Conservation (phyloP, 2,113 vertebrate species). For the Talpa occidentalis region DNA sequence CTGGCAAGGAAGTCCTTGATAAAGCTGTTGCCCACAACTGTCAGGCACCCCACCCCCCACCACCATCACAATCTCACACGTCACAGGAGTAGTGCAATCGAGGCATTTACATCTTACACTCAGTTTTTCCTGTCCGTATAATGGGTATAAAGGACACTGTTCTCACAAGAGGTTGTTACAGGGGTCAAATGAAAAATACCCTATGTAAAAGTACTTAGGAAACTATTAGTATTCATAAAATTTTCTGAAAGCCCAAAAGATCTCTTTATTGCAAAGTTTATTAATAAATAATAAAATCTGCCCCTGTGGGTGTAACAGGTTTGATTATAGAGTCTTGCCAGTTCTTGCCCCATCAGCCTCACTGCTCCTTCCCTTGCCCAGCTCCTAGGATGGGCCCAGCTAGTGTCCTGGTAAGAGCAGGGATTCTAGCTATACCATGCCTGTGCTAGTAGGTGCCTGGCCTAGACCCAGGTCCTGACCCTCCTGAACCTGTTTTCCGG, state of each 20-base stretch:
- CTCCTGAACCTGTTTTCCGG: background rate
- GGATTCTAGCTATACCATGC: background rate
- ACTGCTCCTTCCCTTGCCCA: background rate
- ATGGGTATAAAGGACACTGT: background rate
- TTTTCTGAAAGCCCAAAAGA: background rate
- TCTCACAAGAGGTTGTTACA: background rate
- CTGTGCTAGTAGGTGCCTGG: too few relatives aligned
- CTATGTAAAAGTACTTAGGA: background rate
- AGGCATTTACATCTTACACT: background rate
- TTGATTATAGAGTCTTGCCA: constrained; percentile 25
- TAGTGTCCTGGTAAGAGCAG: background rate
- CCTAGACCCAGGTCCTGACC: background rate
- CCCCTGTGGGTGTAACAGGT: background rate
- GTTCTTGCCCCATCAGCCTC: background rate
- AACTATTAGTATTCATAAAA: constrained; percentile 12
- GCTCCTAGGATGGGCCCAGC: background rate
- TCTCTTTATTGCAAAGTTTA: background rate
- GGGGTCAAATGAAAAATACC: background rate
- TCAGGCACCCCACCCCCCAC: background rate
- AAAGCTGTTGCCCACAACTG: background rate
- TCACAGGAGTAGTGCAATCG: background rate
- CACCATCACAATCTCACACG: background rate
- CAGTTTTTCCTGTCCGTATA: background rate
- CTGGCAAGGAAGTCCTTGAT: background rate
- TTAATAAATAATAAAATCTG: constrained; percentile 38